Conservation (phyloP, 2,797 vertebrate species). For the Tadarida brasiliensis region DNA sequence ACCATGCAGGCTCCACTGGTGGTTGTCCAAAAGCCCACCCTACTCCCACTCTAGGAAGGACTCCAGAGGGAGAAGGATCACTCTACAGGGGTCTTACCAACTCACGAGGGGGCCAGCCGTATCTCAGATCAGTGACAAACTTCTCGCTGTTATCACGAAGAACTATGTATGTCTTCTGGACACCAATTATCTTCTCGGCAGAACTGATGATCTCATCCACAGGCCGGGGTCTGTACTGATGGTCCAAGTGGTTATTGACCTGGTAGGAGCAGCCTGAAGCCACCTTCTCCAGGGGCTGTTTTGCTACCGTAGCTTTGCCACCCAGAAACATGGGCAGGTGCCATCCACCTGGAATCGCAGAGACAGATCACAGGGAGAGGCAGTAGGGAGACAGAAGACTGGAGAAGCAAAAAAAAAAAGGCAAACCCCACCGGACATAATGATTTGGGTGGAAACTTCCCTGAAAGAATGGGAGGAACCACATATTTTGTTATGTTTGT, state of each 20-base stretch:
- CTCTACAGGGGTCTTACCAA: not conserved
- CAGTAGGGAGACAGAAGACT: not conserved
- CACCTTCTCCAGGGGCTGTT: fast-evolving
- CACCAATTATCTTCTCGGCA: not conserved
- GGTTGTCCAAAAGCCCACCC: not conserved
- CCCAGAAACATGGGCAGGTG: not conserved
- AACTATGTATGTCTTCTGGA: not conserved
- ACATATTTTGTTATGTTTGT: not conserved
- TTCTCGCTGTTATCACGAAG: not conserved
- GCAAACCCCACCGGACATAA: not conserved
- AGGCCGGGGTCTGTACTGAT: not conserved
- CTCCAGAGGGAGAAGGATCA: not conserved
- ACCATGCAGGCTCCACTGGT: not conserved
- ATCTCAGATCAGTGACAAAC: not conserved
- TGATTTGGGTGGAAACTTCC: not conserved
- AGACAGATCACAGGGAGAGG: not conserved
- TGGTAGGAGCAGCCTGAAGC: no score
- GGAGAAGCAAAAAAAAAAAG: not conserved
- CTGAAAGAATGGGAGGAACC: not conserved
- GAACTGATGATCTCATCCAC: not conserved
- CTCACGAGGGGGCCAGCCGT: not conserved
- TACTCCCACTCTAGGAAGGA: not conserved
- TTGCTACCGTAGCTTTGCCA: not conserved
- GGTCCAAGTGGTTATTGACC: no score
- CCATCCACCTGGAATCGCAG: not conserved